Evolutionary conservation across 2,888 invertebrate genomes (phyloP), one percentile per base, ranked within the genome.

Genomic region (Rhagophthalmus giganteus): DNA sequence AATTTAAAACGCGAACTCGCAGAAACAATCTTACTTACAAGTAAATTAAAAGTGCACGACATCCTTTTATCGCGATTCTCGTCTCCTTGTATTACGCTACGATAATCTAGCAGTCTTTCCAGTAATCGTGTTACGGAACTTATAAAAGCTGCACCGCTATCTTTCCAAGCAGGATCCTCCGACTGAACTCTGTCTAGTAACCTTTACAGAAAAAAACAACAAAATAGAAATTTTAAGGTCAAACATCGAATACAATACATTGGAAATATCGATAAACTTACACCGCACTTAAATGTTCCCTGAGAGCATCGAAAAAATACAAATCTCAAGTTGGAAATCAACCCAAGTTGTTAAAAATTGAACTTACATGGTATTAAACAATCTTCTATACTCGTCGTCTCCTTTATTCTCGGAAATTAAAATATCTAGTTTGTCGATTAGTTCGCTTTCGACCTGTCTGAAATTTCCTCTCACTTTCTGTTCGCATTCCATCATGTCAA

Each of bases 291-390:
- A 92, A 85, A 79, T 92, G 91, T 76, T 92, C 91, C 90, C 92
- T 92, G 62, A 35, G 59, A 59, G 67, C 66, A 65, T 41, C n/a
- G n/a, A 37, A 61, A 56, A 49, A 44, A 42, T 20, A 27, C 53
- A 48, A 55, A 39, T 44, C 26, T 24, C 33, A 11, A 20, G n/a
- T n/a, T n/a, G 14, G 5, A 25, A 44, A 44, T 40, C 20, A 10
- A 1, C 30, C 24, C 20, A 30, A 30, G 11, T 8, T 28, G 12
- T 12, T 25, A 14, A 39, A 34, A 28, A n/a, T n/a, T n/a, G n/a
- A 28, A 88, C 94, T 91, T 79, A 95, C 95, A 95, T 94, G 41
- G 93, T 91, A 68, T 94, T 91, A 72, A 96, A 96, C n/a, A 96
- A 81, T 55, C 91, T 84, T 52, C 92, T 80, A 70, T 95, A 96